Conservation (phyloP, 2,113 vertebrate genomes). For the Sclerurus mexicanus region DNA sequence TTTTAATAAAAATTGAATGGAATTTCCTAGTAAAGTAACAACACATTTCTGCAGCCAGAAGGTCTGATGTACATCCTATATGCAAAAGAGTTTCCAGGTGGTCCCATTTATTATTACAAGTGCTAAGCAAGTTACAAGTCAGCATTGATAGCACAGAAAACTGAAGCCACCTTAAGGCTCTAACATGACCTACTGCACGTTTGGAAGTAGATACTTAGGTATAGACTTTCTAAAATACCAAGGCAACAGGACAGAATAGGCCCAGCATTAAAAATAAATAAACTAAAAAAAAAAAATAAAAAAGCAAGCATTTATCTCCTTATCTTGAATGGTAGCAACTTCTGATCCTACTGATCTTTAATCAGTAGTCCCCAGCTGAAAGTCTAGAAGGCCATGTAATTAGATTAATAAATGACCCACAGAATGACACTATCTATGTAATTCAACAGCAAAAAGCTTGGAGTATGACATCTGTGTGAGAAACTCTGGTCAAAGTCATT, state of each 20-base stretch:
- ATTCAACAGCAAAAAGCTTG: neutral
- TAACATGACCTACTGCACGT: neutral
- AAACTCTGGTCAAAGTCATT: neutral
- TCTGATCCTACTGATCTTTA: neutral
- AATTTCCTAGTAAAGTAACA: neutral
- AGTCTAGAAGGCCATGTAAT: neutral
- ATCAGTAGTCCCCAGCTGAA: neutral
- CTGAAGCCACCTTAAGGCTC: neutral
- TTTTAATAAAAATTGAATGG: neutral
- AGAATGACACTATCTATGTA: neutral
- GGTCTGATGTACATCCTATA: neutral
- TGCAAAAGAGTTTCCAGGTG: fast-evolving
- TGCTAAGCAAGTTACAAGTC: neutral
- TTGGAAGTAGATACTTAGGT: neutral
- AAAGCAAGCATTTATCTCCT: neutral
- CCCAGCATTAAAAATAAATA: neutral
- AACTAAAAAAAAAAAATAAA: neutral
- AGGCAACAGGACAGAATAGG: neutral
- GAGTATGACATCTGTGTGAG: neutral
- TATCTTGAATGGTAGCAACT: neutral
- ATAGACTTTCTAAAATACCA: neutral
- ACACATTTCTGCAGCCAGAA: neutral
- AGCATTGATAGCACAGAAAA: neutral
- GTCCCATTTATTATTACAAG: neutral
- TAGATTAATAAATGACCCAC: neutral